These are phyloP conservation scores for Lateolabrax maculatus DNA, from an alignment of 2,797 vertebrate species.

Conservation along the genomic window DNA sequence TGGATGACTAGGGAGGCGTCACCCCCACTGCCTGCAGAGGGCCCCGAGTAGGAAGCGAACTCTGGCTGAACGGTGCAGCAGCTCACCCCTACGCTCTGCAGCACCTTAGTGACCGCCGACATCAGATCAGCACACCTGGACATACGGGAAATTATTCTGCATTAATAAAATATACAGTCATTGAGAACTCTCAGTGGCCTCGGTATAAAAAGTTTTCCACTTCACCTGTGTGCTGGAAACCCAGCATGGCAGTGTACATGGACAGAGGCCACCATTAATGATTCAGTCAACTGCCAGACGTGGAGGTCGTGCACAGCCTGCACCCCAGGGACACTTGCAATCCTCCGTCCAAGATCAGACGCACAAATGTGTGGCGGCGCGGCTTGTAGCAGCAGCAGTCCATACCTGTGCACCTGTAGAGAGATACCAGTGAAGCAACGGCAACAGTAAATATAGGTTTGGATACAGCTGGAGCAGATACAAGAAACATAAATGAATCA, in stretches of 20 bases:
- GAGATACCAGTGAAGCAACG: neutral
- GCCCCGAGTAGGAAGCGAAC: constrained; percentile 45
- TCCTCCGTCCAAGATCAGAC: constrained; percentile 68
- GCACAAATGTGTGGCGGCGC: constrained; percentile 72
- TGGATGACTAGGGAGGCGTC: constrained; percentile 20
- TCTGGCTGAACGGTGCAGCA: constrained; percentile 87
- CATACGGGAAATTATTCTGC: neutral
- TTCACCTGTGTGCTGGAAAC: constrained; percentile 73
- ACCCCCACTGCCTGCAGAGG: neutral
- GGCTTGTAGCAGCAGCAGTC: constrained; percentile 82
- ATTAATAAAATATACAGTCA: neutral
- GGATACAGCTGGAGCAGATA: neutral
- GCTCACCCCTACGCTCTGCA: constrained; percentile 77
- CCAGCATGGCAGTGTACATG: constrained; percentile 79
- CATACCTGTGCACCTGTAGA: constrained; percentile 72
- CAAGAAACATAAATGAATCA: neutral
- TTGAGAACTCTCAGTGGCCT: too few species aligned
- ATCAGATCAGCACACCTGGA: constrained; percentile 77
- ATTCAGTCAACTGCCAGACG: constrained; percentile 83
- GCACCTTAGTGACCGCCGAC: constrained; percentile 72
- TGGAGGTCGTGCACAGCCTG: constrained; percentile 85
- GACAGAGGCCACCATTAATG: constrained; percentile 79
- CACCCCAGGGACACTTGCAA: constrained; percentile 79
- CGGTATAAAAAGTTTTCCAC: neutral
- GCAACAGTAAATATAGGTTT: neutral